Evolutionary conservation across 2,113 vertebrate species (phyloP).

Genomic region (Himantopus leucocephalus): DNA sequence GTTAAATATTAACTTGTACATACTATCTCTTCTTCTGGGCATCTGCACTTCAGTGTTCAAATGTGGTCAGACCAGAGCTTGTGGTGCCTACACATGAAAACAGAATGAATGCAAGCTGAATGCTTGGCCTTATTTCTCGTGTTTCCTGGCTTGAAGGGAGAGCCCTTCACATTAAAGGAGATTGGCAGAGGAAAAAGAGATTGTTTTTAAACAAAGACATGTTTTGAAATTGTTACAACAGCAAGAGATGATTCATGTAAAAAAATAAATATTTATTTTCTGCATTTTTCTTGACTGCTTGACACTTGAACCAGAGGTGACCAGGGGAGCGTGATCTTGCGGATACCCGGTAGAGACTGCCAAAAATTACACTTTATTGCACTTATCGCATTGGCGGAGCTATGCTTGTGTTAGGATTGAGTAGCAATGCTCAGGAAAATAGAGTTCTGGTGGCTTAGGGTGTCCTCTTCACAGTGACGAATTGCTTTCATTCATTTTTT

Average conservation of each 20-base stretch:
- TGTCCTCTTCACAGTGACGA: background rate
- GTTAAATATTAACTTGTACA: background rate
- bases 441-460: background rate
- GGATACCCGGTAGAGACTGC: rapidly evolving
- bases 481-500: background rate
- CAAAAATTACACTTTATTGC: background rate
- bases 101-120: background rate
- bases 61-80: background rate
- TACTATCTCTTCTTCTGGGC: background rate
- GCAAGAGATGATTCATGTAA: background rate
- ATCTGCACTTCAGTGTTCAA: background rate
- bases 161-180: background rate
- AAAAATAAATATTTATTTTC: background rate
- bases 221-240: background rate
- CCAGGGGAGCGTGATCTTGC: background rate
- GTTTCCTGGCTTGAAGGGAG: background rate
- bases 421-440: background rate
- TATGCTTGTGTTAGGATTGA: background rate
- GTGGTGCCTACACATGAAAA: background rate
- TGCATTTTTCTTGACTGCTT: background rate
- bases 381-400: background rate
- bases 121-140: background rate
- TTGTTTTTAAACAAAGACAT: background rate
- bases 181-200: background rate
- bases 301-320: background rate